These are phyloP conservation scores for Apis florea DNA, from an alignment of 1,140 invertebrate species.

Conservation along the genomic window DNA sequence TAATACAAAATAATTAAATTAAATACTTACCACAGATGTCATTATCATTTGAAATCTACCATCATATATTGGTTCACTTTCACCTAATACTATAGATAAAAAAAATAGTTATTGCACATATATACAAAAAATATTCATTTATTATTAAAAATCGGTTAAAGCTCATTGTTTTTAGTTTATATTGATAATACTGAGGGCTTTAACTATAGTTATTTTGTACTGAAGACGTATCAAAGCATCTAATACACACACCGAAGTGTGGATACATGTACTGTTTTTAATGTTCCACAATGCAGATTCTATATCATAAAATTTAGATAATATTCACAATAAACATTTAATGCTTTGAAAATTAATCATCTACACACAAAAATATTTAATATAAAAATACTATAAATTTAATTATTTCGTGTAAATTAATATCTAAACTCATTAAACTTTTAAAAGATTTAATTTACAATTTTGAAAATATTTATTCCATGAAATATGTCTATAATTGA, in stretches of 20 bases:
- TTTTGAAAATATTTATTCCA: not conserved
- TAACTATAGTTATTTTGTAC: not conserved
- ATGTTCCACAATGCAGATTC: not conserved
- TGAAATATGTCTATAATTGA: not conserved
- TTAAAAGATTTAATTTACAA: not conserved
- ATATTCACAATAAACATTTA: not conserved
- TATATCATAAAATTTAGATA: not conserved
- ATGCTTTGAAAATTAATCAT: not conserved
- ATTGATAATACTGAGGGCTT: slow-evolving; percentile 7
- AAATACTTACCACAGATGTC: slow-evolving; percentile 50
- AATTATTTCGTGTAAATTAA: not conserved
- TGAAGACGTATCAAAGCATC: not conserved
- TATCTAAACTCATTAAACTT: not conserved
- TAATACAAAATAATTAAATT: slow-evolving; percentile 25
- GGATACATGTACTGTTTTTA: not conserved
- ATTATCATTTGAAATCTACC: slow-evolving; percentile 46
- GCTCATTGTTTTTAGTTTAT: slow-evolving; percentile 19
- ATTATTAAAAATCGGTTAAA: not conserved
- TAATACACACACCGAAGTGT: not conserved
- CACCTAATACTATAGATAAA: slow-evolving; percentile 12
- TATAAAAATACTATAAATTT: too few species aligned
- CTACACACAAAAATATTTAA: not conserved
- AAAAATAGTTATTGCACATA: not conserved
- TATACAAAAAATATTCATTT: not conserved
- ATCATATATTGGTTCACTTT: slow-evolving; percentile 49